A percentile compares a stretch with the other conserved stretches of the same genome.
phyloP scores from a whole-genome alignment of 2,888 invertebrate genomes.

The Xestobium rufovillosum region DNA sequence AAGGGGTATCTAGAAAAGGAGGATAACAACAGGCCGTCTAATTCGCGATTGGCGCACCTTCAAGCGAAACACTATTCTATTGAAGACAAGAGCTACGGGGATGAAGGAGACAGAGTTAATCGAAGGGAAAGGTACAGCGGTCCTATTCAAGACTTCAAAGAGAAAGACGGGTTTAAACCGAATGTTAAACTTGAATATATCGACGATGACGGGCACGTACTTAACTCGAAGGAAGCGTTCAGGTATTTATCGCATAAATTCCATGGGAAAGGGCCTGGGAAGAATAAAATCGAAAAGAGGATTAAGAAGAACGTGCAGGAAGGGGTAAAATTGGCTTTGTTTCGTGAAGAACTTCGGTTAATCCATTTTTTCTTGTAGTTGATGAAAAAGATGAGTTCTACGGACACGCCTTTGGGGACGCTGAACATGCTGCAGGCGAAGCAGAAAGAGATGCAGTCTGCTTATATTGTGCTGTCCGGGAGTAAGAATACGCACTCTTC shows the following conservation, averaged over 20 bases:
- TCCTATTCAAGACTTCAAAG: conserved; percentile 85
- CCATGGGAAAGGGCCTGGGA: conserved; percentile 98
- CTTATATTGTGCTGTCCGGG: conserved; percentile 89
- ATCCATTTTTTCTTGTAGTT: conserved; percentile 48
- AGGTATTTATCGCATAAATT: conserved; percentile 95
- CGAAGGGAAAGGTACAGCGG: conserved; percentile 71
- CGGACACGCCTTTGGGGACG: conserved; percentile 94
- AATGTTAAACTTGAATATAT: conserved; percentile 95
- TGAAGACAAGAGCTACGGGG: conserved; percentile 69
- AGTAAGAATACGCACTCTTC: conserved; percentile 61
- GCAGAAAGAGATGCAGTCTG: conserved; percentile 88
- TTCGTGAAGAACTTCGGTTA: conserved; percentile 6
- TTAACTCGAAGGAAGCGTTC: conserved; percentile 88
- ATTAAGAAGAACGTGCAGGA: conserved; percentile 92
- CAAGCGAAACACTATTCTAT: conserved; percentile 75
- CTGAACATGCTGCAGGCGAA: conserved; percentile 90
- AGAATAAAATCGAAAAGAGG: conserved; percentile 95
- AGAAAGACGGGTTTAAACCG: conserved; percentile 84
- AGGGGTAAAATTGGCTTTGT: conserved; percentile 52
- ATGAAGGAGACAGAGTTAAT: conserved; percentile 59
- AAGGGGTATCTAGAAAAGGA: conserved; percentile 87
- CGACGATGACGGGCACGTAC: conserved; percentile 88
- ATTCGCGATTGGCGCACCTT: conserved; percentile 64
- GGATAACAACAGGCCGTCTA: conserved; percentile 62
- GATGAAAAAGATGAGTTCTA: conserved; percentile 97